Conservation (phyloP, 2,888 invertebrate species). For the Scelioninae gen. 1 region DNA sequence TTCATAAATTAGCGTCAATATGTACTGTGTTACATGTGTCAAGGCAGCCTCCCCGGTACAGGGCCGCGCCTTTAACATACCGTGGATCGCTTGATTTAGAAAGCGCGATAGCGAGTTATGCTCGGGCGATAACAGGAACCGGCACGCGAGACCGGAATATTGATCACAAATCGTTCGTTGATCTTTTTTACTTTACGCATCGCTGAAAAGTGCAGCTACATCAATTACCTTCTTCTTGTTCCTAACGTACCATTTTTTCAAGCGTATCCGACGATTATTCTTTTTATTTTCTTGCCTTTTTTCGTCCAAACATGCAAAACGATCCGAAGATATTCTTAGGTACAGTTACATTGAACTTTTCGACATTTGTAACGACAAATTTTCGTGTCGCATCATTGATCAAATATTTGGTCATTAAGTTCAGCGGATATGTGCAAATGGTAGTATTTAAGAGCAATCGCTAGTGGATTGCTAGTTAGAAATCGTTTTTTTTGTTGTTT, state of each 20-base stretch:
- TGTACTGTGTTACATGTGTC: slow-evolving; percentile 41
- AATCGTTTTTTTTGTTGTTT: no score
- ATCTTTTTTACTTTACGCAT: slow-evolving; percentile 62
- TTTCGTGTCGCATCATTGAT: slow-evolving; percentile 7
- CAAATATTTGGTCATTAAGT: neutral
- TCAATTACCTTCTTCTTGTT: slow-evolving; percentile 56
- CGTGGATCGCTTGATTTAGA: slow-evolving; percentile 65
- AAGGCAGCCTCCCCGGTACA: slow-evolving; percentile 50
- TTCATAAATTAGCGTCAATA: slow-evolving; percentile 63
- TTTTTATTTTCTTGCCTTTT: no score
- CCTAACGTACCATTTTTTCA: slow-evolving; percentile 53
- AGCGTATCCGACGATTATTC: slow-evolving; percentile 15
- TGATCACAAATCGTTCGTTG: slow-evolving; percentile 64
- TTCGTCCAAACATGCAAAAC: slow-evolving; percentile 26
- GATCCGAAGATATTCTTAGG: slow-evolving; percentile 13
- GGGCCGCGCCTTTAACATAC: slow-evolving; percentile 63
- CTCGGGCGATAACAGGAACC: slow-evolving; percentile 66
- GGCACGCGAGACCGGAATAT: slow-evolving; percentile 71
- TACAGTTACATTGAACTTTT: slow-evolving; percentile 56
- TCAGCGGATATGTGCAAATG: no score
- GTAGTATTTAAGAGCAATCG: no score
- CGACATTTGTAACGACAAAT: slow-evolving; percentile 25
- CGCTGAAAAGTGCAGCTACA: slow-evolving; percentile 65
- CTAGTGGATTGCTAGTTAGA: no score
- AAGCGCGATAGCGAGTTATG: slow-evolving; percentile 69